A percentile compares a stretch with the other conserved stretches of the same genome.
phyloP scores from a whole-genome alignment of 2,888 invertebrate species.

The Galerucella pusilla region DNA sequence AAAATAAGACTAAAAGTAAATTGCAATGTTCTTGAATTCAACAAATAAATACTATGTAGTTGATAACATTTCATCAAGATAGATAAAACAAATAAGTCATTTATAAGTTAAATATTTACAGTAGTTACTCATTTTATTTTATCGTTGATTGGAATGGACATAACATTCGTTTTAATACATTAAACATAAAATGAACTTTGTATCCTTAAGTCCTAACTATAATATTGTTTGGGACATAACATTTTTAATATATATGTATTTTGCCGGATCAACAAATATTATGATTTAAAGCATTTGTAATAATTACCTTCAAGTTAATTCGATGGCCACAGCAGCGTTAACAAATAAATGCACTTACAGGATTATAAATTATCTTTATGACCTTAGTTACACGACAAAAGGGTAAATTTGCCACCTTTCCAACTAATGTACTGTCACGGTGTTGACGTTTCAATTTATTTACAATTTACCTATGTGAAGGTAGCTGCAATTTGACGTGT shows the following conservation, averaged over 20 bases:
- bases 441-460: conserved; percentile 9
- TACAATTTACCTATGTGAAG: background rate
- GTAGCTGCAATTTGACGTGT: background rate
- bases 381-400: background rate
- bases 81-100: background rate
- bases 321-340: background rate
- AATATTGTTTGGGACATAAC: too few species aligned
- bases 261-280: background rate
- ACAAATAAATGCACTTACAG: background rate
- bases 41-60: background rate
- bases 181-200: too few species aligned
- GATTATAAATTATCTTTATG: background rate
- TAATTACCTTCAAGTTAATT: background rate
- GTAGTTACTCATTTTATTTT: too few species aligned
- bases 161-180: too few species aligned
- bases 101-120: too few species aligned
- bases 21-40: background rate
- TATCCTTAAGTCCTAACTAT: background rate
- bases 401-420: background rate
- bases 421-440: background rate
- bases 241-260: background rate
- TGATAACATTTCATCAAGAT: background rate
- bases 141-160: too few species aligned
- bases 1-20: background rate
- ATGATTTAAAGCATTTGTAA: background rate